phyloP scores from a whole-genome alignment of 2,888 invertebrate genomes.

The Caenorhabditis drosophilae region DNA sequence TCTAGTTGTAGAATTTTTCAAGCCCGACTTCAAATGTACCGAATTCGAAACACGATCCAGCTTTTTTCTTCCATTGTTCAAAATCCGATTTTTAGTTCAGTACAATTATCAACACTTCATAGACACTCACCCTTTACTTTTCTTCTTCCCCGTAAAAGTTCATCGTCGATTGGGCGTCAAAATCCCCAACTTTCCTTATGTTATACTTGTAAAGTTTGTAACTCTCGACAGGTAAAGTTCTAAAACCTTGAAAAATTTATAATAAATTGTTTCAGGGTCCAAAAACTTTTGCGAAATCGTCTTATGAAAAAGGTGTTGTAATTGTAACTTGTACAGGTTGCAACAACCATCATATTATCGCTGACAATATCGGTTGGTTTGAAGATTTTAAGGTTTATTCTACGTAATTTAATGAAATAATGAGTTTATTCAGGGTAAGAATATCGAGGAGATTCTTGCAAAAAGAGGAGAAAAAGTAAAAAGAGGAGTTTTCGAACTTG shows the following conservation, averaged over 20 bases:
- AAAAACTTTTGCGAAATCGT: constrained; percentile 60
- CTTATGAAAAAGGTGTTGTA: constrained; percentile 77
- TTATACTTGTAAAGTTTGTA: constrained; percentile 89
- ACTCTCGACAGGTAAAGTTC: constrained; percentile 75
- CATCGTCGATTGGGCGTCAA: constrained; percentile 35
- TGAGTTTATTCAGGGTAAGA: constrained; percentile 73
- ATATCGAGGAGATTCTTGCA: constrained; percentile 88
- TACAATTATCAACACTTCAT: too few species aligned
- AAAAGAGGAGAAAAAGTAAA: constrained; percentile 84
- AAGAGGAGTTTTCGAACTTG: constrained; percentile 63
- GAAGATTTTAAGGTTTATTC: constrained; percentile 73
- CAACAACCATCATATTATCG: constrained; percentile 87
- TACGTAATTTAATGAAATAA: constrained; percentile 7
- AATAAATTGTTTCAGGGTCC: constrained; percentile 55
- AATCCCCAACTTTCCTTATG: constrained; percentile 72
- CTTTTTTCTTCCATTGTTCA: too few species aligned
- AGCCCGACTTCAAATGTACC: too few species aligned
- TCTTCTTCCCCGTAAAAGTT: too few species aligned
- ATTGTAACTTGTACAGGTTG: constrained; percentile 89
- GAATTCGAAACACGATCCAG: too few species aligned
- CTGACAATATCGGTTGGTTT: constrained; percentile 95
- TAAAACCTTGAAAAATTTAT: neutral
- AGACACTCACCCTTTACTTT: too few species aligned
- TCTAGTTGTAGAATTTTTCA: too few species aligned
- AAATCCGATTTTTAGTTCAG: neutral